A percentile compares a stretch with the other conserved stretches of the same genome.
Conservation (phyloP, 2,113 vertebrate species). For the Syrmaticus mikado region DNA sequence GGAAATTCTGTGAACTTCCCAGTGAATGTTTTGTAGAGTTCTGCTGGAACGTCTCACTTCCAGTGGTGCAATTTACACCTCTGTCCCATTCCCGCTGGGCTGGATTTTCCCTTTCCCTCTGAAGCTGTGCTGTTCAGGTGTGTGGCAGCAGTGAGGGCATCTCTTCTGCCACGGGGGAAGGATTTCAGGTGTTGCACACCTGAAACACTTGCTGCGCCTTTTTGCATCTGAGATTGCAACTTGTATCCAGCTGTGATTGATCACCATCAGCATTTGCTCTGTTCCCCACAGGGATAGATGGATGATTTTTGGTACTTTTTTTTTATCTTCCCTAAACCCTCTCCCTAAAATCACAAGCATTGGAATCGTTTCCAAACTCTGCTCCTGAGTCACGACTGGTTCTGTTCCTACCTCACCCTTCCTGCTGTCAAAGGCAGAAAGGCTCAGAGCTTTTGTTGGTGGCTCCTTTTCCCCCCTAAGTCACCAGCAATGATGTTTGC, state of each 20-base stretch:
- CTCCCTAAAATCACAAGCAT: not conserved
- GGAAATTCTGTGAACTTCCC: not conserved
- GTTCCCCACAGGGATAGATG: not conserved
- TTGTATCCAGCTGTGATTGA: fast-evolving
- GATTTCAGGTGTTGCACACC: fast-evolving
- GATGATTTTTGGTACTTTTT: not conserved
- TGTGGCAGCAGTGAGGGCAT: not conserved
- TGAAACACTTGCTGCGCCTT: not conserved
- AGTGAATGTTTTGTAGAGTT: fast-evolving
- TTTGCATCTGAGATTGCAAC: fast-evolving
- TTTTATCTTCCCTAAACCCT: not conserved
- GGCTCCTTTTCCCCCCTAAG: not conserved
- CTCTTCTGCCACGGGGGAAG: not conserved
- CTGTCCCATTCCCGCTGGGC: not conserved
- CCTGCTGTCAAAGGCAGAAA: not conserved
- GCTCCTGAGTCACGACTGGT: not conserved
- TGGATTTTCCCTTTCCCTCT: not conserved
- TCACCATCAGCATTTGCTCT: fast-evolving
- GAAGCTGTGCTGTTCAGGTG: fast-evolving
- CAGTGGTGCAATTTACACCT: fast-evolving
- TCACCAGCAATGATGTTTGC: fast-evolving
- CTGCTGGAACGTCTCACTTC: fast-evolving
- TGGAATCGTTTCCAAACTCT: fast-evolving
- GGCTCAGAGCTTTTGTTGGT: not conserved
- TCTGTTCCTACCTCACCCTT: not conserved